Evolutionary conservation across 37 sponge, comb jelly and placozoan genomes (phyloP), one percentile per base, ranked within the genome.

Genomic region (Hexactinellida sp.): DNA sequence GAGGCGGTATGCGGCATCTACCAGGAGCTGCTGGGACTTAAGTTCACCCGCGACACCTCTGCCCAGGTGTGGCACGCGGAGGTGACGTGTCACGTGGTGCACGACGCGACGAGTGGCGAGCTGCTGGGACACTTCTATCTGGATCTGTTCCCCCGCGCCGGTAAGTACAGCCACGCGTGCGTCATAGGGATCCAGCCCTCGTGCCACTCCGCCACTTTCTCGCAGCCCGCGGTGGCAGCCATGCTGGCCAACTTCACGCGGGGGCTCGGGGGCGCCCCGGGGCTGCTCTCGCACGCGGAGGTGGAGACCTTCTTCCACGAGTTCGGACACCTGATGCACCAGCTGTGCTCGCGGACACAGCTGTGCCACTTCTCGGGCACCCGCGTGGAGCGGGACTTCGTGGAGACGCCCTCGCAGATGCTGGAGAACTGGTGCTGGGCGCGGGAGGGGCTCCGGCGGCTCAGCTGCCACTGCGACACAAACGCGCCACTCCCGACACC

Each of bases 241-340:
- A 55, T 89, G 88, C 85, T 91, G 32, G 89, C 89, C 54, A 91
- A 91, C 83, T 91, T 91, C 55, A 91, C 91, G 0, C 85, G 86
- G 55, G 86, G 88, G 21, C 55, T 84, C 5, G 88, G 83, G 0
- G 89, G 85, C 37, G 83, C 87, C 23, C 92, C 92, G 7, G 54
- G 89, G 24, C 86, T 91, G 37, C 85, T 91, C 32, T 47, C 54
- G 36, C 92, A 91, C 71, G 82, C 71, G 51, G 92, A 91, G 85
- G 92, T 91, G 85, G 92, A 87, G 85, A 91, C 92, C 5, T 91
- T 76, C 84, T 91, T 91, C 87, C 92, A 91, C 83, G 92, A 91
- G 85, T 91, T 91, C 51, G 92, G 92, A 24, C 92, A 91, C 83
- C 89, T 87, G 13, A 91, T 91, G 92, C 92, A 91, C 37, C 89